phyloP scores from a whole-genome alignment of 2,797 vertebrate genomes.

The Oceanodroma leucorhoa region DNA sequence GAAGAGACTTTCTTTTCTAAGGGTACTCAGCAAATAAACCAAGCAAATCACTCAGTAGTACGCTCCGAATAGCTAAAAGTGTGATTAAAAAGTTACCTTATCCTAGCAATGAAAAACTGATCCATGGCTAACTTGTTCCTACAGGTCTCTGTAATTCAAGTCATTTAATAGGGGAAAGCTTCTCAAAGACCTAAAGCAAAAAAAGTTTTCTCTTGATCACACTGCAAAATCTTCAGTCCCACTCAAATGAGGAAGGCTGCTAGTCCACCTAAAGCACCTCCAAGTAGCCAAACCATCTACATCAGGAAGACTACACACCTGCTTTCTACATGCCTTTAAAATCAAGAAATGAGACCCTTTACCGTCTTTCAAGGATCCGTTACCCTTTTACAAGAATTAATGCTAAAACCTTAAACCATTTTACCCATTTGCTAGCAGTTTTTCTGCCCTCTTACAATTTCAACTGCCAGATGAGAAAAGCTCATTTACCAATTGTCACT shows the following conservation, averaged over 20 bases:
- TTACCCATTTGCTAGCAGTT: background rate
- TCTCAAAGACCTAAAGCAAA: background rate
- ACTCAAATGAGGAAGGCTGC: background rate
- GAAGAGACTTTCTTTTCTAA: background rate
- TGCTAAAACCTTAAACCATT: background rate
- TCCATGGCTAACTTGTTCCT: background rate
- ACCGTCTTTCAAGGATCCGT: background rate
- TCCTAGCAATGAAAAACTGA: background rate
- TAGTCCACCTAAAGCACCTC: background rate
- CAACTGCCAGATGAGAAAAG: background rate
- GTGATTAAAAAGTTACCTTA: background rate
- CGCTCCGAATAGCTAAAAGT: background rate
- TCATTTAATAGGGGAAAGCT: background rate
- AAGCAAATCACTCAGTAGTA: background rate
- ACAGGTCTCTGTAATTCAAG: background rate
- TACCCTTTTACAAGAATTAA: background rate
- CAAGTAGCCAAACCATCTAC: background rate
- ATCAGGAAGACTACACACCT: background rate
- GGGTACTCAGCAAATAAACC: background rate
- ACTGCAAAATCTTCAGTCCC: background rate
- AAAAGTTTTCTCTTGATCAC: background rate
- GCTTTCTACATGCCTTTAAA: background rate
- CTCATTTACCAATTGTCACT: background rate
- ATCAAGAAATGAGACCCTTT: background rate
- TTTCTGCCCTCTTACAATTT: background rate